Evolutionary conservation across 2,888 invertebrate genomes (phyloP).

Genomic region (Lissonota sp.): DNA sequence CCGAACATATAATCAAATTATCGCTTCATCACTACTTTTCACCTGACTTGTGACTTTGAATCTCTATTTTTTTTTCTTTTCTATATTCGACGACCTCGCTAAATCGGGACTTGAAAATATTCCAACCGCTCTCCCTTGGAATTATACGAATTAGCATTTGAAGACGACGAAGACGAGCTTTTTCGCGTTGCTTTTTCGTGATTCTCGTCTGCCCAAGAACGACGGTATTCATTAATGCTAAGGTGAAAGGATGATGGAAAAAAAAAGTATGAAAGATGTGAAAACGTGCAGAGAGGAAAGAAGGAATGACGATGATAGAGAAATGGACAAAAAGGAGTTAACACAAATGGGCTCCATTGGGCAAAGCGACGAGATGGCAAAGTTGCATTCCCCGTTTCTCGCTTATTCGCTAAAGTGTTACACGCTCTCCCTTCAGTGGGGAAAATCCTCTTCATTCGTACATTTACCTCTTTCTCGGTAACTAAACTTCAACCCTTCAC

Average conservation of each 20-base stretch:
- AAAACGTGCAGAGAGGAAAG: conserved; percentile 9
- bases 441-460: conserved; percentile 47
- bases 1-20: conserved; percentile 42
- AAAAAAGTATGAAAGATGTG: conserved; percentile 28
- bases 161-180: conserved; percentile 29
- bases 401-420: conserved; percentile 57
- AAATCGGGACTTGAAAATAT: conserved; percentile 43
- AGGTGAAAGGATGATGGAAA: conserved; percentile 41
- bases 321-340: conserved; percentile 25
- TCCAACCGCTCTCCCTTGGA: conserved; percentile 19
- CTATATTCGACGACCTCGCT: conserved; percentile 21
- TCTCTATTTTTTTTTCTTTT: conserved; percentile 34
- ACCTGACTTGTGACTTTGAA: conserved; percentile 20
- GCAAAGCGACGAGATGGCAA: conserved; percentile 61
- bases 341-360: conserved; percentile 37
- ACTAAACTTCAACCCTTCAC: conserved; percentile 67
- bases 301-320: background rate
- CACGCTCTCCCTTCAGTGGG: background rate
- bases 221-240: conserved; percentile 73
- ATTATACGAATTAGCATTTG: conserved; percentile 57
- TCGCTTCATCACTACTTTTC: conserved; percentile 17
- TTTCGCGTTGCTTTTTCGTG: conserved; percentile 16
- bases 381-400: conserved; percentile 65
- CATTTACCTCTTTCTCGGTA: conserved; percentile 69
- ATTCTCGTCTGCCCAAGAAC: conserved; percentile 19